Conservation (phyloP, 2,888 invertebrate species). For the Andrena hattorfiana region DNA sequence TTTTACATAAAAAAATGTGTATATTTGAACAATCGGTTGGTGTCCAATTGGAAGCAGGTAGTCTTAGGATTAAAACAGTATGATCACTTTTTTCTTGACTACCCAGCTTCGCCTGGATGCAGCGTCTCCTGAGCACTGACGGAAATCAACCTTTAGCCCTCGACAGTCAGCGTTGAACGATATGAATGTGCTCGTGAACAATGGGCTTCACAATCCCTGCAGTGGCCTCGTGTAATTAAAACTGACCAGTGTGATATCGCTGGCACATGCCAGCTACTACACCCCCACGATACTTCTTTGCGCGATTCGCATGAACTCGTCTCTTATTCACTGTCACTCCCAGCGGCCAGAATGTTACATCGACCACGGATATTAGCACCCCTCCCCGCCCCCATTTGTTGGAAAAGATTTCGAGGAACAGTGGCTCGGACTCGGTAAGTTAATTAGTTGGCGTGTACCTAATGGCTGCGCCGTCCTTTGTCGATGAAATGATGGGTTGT, state of each 20-base stretch:
- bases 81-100: too few species aligned
- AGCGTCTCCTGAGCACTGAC: too few species aligned
- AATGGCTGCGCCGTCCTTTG: slow-evolving; percentile 30
- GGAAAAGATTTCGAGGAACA: slow-evolving; percentile 23
- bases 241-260: slow-evolving; percentile 69
- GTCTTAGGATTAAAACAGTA: too few species aligned
- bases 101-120: too few species aligned
- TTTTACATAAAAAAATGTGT: too few species aligned
- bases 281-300: slow-evolving; percentile 37
- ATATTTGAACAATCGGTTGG: too few species aligned
- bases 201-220: too few species aligned
- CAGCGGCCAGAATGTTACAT: slow-evolving; percentile 38
- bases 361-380: slow-evolving; percentile 19
- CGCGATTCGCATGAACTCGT: slow-evolving; percentile 27
- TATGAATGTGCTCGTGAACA: too few species aligned
- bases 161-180: too few species aligned
- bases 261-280: slow-evolving; percentile 32
- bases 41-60: too few species aligned
- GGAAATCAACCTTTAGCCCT: too few species aligned
- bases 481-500: slow-evolving; percentile 24
- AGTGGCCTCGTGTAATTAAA: too few species aligned
- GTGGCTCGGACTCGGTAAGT: slow-evolving; percentile 14
- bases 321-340: slow-evolving; percentile 13
- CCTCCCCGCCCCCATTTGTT: neutral
- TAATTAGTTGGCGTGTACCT: slow-evolving; percentile 42